Evolutionary conservation across 1,140 invertebrate species (phyloP).

Genomic region (Phthorimaea operculella): DNA sequence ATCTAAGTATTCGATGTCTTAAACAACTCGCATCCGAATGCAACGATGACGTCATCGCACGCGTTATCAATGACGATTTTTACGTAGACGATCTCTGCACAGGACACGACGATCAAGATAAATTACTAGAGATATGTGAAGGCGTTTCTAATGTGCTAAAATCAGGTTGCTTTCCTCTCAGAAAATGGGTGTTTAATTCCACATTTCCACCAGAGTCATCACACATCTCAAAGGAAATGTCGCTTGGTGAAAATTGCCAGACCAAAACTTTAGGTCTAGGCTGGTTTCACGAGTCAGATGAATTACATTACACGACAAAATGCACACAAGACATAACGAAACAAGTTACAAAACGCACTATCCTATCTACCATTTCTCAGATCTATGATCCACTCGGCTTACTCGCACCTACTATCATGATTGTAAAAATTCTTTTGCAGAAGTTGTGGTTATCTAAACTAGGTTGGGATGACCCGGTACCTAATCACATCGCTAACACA

Average conservation of each 20-base stretch:
- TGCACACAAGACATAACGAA: neutral
- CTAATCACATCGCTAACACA: too few species aligned
- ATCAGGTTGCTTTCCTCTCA: neutral
- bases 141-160: conserved; percentile 1
- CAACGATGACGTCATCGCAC: too few species aligned
- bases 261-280: too few species aligned
- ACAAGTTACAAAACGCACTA: neutral
- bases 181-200: too few species aligned
- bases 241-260: too few species aligned
- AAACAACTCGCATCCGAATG: too few species aligned
- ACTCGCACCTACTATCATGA: neutral
- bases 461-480: conserved; percentile 1
- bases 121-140: too few species aligned
- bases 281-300: too few species aligned
- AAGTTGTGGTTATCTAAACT: neutral
- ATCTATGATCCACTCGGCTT: neutral
- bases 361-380: neutral
- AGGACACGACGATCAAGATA: neutral
- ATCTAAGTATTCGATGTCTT: too few species aligned
- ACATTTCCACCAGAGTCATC: too few species aligned
- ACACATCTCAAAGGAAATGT: too few species aligned
- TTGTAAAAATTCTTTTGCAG: neutral
- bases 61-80: too few species aligned
- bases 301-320: neutral
- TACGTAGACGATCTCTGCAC: neutral